Conservation (phyloP, 2,888 invertebrate species). For the Tenthredo mesomela region DNA sequence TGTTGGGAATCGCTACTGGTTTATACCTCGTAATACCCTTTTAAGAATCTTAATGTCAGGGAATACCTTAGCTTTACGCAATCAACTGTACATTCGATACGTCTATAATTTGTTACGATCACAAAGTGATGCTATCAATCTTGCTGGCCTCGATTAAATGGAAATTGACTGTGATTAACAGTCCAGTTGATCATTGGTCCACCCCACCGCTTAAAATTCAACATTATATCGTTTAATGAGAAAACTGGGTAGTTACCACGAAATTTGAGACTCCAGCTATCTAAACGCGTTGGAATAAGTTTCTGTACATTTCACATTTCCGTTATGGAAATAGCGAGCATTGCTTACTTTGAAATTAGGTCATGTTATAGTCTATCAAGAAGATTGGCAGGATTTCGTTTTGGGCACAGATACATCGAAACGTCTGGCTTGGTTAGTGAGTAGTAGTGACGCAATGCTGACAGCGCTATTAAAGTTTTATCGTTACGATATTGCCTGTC, state of each 20-base stretch:
- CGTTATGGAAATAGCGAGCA: constrained; percentile 36
- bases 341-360: constrained; percentile 12
- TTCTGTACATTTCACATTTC: constrained; percentile 13
- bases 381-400: constrained; percentile 36
- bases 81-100: constrained; percentile 15
- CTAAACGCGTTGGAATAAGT: background rate
- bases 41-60: constrained; percentile 43
- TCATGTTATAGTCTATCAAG: constrained; percentile 30
- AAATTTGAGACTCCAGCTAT: background rate
- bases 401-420: background rate
- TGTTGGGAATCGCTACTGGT: constrained; percentile 52
- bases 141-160: background rate
- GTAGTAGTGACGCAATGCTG: constrained; percentile 35
- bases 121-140: constrained; percentile 59
- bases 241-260: background rate
- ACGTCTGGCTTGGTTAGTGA: background rate
- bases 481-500: constrained; percentile 41
- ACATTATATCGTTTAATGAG: background rate
- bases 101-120: constrained; percentile 66
- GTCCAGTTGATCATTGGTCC: background rate
- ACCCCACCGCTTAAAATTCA: background rate
- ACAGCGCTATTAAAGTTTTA: constrained; percentile 40
- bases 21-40: constrained; percentile 53
- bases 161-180: constrained; percentile 14
- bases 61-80: constrained; percentile 35